Base-by-base conservation (phyloP, 2,797 vertebrate species). In the Scomberomorus guttatus region DNA sequence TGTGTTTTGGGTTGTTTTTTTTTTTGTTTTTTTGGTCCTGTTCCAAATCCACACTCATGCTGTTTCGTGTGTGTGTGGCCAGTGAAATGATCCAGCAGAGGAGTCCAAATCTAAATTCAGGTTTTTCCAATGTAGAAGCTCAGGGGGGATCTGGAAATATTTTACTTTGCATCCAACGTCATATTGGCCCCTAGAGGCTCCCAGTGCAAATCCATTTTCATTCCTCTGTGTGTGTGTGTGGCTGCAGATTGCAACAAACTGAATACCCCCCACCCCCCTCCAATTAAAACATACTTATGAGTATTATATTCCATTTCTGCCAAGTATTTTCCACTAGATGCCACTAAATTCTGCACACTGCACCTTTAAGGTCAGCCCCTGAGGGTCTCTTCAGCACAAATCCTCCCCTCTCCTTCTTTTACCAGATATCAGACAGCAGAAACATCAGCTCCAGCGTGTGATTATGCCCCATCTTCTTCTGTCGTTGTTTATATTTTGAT, bases 101-200 rank as follows among this genome's bases (percentile, higher is more conserved):
- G 29, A 63, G 73, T 65, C 67, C 44, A 17, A 80, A 74, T 57
- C 68, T 72, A 57, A 75, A 76, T 72, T 79, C 44, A 11, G 14
- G n/a, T 66, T 58, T 80, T 66, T 72, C 24, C 1, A 7, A 39
- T 61, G 37, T 54, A 77, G 39, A 64, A 85, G 72, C 87, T 81
- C 74, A 66, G 37, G 65, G 50, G 58, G 56, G 75, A 88, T 85
- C 56, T 80, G 67, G 80, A 82, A 79, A 83, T 77, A 79, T 90
- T 86, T 84, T 20, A 72, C 72, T 83, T 52, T 75, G 68, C 69
- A 75, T 77, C 58, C 66, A 72, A 51, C 42, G 3, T 77, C 64
- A 73, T 81, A 60, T 85, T 86, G 79, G 77, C 77, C 82, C 79
- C 72, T 3, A 24, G 84, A 88, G 84, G 57, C 52, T 66, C 27